Conservation (phyloP, 1,140 invertebrate species). For the Pachyrhynchus sulphureomaculatus region DNA sequence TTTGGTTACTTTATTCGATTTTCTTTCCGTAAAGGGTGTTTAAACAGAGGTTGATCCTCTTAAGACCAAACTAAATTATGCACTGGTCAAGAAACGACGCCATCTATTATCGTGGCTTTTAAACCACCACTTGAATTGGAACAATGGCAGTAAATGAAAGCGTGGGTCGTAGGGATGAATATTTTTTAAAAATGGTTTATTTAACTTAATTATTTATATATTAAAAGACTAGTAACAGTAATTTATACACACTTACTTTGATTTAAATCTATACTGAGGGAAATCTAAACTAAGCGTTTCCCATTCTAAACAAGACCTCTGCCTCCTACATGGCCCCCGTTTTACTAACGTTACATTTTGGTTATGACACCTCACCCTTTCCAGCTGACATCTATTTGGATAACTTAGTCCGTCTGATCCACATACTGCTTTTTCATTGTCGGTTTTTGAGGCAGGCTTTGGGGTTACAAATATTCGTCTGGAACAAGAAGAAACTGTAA, state of each 20-base stretch:
- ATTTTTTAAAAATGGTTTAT: no score
- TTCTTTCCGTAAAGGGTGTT: no score
- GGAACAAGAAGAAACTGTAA: conserved; percentile 15
- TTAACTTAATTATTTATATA: no score
- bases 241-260: conserved; percentile 6
- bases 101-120: no score
- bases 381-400: conserved; percentile 72
- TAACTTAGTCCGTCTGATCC: conserved; percentile 81
- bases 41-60: no score
- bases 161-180: no score
- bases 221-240: neutral
- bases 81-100: no score
- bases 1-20: no score
- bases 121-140: no score
- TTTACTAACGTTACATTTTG: conserved; percentile 69
- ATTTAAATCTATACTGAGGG: conserved; percentile 18
- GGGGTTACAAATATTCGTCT: conserved; percentile 36
- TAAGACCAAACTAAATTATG: no score
- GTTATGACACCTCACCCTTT: conserved; percentile 68
- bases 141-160: no score
- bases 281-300: conserved; percentile 16
- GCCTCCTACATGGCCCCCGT: conserved; percentile 64
- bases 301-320: conserved; percentile 40
- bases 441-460: conserved; percentile 43
- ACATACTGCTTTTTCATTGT: conserved; percentile 62